These are phyloP conservation scores for Alviniconcha strummeri DNA, from an alignment of 2,888 invertebrate genomes.

Conservation along the genomic window DNA sequence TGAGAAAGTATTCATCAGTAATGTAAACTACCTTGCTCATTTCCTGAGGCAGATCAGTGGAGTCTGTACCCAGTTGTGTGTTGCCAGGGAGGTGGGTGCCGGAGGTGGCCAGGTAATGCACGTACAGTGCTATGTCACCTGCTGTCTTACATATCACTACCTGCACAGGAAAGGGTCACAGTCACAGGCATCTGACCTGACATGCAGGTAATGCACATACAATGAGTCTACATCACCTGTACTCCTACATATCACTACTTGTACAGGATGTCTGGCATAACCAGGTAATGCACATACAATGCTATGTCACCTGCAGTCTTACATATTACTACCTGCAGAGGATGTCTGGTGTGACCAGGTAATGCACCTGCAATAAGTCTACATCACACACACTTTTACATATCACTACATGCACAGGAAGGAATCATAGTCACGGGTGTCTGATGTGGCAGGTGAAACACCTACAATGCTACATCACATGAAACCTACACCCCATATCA, in stretches of 20 bases:
- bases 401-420: too few species aligned
- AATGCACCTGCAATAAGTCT: too few species aligned
- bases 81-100: neutral
- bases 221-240: too few species aligned
- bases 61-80: neutral
- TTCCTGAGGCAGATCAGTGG: neutral
- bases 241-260: too few species aligned
- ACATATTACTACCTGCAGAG: neutral
- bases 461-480: neutral
- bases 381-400: too few species aligned
- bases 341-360: neutral
- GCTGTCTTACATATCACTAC: constrained; percentile 3
- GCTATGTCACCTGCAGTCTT: neutral
- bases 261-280: neutral
- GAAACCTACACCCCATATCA: neutral
- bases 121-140: neutral
- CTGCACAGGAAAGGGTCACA: neutral
- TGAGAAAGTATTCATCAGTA: too few species aligned
- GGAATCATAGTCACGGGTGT: too few species aligned
- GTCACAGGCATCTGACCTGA: too few species aligned
- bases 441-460: neutral
- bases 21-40: neutral
- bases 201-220: too few species aligned
- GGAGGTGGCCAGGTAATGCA: neutral
- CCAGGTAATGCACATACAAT: neutral